Evolutionary conservation across 2,797 vertebrate genomes (phyloP), one percentile per base, ranked within the genome.

Genomic region (Pipistrellus kuhlii): DNA sequence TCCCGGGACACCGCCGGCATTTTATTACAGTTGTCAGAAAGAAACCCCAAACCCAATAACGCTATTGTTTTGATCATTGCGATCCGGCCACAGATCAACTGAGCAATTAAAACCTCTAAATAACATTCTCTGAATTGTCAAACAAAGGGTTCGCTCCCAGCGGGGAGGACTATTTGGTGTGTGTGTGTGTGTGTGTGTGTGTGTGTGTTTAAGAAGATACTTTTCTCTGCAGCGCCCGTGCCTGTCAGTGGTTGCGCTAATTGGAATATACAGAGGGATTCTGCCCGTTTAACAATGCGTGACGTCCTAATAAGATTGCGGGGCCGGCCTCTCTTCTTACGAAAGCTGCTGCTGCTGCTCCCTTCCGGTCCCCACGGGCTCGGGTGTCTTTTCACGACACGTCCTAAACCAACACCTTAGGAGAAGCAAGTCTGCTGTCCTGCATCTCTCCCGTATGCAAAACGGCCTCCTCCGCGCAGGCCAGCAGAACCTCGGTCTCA

Each of bases 91-190:
- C 98, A 98, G 98, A 99, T 99, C 98, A 99, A 97, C 97, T 98
- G 98, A 99, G 99, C 99, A 99, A 99, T 99, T 99, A 99, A 99
- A 99, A 98, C 98, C 98, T 98, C 98, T 98, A 99, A 99, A 99
- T 99, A 99, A 98, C 98, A 97, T 98, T 98, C 98, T 98, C 98
- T 97, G 96, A 98, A 98, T 98, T 98, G 98, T 98, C 98, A 98
- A 98, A 98, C 97, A 98, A 98, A 99, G 98, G 98, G 98, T 98
- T 98, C 97, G 88, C 93, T 99, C 98, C 98, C 98, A 82, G 69
- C 96, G 98, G 98, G 98, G 98, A 98, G 88, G 96, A 97, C 97
- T 98, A 2, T 27, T 59, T 23, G 12, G 59, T 4, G 55, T 25
- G 21, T 57, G 53, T 20, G 51, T 53, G 51, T 53, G 51, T 18